Evolutionary conservation across 1,140 invertebrate species (phyloP).

Genomic region (Sitobion miscanthi): DNA sequence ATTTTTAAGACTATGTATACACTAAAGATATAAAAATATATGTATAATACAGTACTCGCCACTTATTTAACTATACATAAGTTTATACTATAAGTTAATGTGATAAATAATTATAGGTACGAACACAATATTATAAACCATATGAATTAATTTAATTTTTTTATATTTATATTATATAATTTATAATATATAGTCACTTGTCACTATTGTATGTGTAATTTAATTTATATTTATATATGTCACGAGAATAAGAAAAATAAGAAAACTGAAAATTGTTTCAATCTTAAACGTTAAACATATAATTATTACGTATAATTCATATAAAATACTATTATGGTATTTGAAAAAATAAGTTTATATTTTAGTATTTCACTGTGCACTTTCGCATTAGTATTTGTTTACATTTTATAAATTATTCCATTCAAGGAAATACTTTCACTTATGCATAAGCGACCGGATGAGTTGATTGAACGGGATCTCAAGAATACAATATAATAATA

Average conservation of each 20-base stretch:
- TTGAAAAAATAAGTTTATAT: neutral
- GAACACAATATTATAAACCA: too few species aligned
- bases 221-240: neutral
- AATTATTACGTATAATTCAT: neutral
- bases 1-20: too few species aligned
- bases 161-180: too few species aligned
- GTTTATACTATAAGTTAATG: too few species aligned
- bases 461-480: neutral
- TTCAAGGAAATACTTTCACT: slow-evolving; percentile 31
- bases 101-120: too few species aligned
- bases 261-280: neutral
- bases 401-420: neutral
- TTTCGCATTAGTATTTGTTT: slow-evolving; percentile 33
- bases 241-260: neutral
- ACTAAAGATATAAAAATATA: too few species aligned
- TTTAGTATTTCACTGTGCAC: neutral
- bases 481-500: neutral
- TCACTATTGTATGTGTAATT: too few species aligned
- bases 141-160: too few species aligned
- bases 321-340: neutral
- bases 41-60: too few species aligned
- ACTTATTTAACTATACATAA: too few species aligned
- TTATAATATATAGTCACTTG: too few species aligned
- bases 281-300: neutral
- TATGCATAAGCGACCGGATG: neutral